These are phyloP conservation scores for Eupeodes luniger DNA, from an alignment of 2,888 invertebrate genomes.

Conservation along the genomic window DNA sequence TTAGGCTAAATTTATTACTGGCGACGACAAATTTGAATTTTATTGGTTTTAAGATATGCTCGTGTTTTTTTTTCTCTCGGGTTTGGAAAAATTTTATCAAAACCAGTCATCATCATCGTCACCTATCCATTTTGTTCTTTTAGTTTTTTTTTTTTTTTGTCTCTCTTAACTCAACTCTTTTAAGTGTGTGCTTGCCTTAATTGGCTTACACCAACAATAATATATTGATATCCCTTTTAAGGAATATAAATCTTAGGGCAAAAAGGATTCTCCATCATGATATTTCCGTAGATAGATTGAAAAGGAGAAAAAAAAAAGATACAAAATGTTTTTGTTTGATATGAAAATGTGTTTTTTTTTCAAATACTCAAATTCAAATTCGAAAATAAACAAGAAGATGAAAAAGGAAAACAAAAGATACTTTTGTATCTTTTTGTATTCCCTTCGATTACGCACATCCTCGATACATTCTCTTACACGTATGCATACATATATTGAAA, in stretches of 20 bases:
- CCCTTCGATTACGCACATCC: not conserved
- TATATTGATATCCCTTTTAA: conserved; percentile 36
- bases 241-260: conserved; percentile 12
- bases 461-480: not conserved
- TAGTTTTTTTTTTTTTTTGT: not conserved
- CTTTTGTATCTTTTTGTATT: conserved; percentile 35
- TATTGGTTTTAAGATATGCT: conserved; percentile 61
- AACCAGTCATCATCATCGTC: conserved; percentile 59
- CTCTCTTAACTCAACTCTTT: not conserved
- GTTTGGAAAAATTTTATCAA: conserved; percentile 42
- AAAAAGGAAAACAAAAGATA: conserved; percentile 33
- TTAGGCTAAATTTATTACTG: conserved; percentile 63
- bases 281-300: not conserved
- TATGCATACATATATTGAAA: too few relatives aligned
- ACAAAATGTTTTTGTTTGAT: conserved; percentile 49
- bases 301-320: conserved; percentile 3
- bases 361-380: conserved; percentile 42
- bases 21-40: conserved; percentile 74
- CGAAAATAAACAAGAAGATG: conserved; percentile 25
- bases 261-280: conserved; percentile 52
- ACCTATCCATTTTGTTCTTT: conserved; percentile 21
- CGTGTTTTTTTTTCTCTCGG: not conserved
- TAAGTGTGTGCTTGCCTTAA: conserved; percentile 40
- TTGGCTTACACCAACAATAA: conserved; percentile 43
- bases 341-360: conserved; percentile 40